phyloP scores from a whole-genome alignment of 1,140 invertebrate species.

The Drosophila sproati region DNA sequence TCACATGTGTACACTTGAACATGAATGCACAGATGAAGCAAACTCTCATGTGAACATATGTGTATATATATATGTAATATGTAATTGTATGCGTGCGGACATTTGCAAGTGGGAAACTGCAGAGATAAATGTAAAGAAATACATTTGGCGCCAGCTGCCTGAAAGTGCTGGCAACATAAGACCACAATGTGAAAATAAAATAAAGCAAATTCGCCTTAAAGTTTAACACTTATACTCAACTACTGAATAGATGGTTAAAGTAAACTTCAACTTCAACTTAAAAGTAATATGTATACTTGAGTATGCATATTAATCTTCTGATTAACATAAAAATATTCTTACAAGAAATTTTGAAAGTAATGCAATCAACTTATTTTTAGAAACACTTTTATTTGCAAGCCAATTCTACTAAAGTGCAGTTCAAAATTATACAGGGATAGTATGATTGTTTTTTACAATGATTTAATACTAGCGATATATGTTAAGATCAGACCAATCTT shows the following conservation, averaged over 20 bases:
- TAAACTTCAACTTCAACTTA: too few relatives aligned
- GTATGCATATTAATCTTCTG: too few relatives aligned
- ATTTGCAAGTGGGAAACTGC: slow-evolving; percentile 13
- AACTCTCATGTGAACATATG: background rate
- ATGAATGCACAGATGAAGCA: slow-evolving; percentile 35
- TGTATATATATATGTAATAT: slow-evolving; percentile 3
- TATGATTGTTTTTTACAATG: too few relatives aligned
- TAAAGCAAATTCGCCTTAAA: slow-evolving; percentile 6
- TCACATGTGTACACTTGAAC: slow-evolving; percentile 46
- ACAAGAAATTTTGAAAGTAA: too few relatives aligned
- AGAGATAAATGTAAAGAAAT: slow-evolving; percentile 37
- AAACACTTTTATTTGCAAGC: too few relatives aligned
- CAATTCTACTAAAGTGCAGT: too few relatives aligned
- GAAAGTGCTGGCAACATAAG: slow-evolving; percentile 2
- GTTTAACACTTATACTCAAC: background rate
- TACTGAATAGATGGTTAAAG: background rate
- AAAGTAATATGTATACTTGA: too few relatives aligned
- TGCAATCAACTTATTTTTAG: too few relatives aligned
- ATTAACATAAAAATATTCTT: too few relatives aligned
- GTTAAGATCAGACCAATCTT: too few relatives aligned
- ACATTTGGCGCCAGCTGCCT: slow-evolving; percentile 14
- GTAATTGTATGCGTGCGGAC: slow-evolving; percentile 2
- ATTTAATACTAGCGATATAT: too few relatives aligned
- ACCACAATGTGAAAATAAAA: slow-evolving; percentile 20
- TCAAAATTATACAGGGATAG: too few relatives aligned